Evolutionary conservation across 2,797 vertebrate genomes (phyloP).

Genomic region (Eospalax fontanierii): DNA sequence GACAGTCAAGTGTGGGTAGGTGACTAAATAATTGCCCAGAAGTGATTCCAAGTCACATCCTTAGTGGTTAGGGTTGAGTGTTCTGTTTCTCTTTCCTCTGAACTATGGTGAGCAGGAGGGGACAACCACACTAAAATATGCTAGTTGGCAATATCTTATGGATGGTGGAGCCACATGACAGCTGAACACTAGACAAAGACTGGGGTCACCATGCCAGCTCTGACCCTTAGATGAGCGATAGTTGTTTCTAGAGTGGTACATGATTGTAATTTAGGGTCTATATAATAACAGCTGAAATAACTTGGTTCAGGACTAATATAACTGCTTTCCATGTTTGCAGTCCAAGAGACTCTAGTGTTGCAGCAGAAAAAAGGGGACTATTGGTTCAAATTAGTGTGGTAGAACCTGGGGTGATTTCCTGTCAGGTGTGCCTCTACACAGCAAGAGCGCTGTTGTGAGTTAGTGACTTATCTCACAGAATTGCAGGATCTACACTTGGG

Average conservation of each 20-base stretch:
- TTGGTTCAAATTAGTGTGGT: not conserved
- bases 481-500: not conserved
- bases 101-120: not conserved
- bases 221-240: not conserved
- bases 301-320: not conserved
- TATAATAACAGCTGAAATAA: not conserved
- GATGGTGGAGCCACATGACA: not conserved
- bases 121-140: not conserved
- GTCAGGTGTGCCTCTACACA: conserved; percentile 5
- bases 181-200: not conserved
- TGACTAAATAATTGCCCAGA: conserved; percentile 24
- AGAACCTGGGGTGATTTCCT: not conserved
- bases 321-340: not conserved
- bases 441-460: not conserved
- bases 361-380: not conserved
- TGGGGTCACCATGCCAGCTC: not conserved
- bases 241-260: not conserved
- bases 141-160: not conserved
- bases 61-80: not conserved
- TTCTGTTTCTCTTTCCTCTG: not conserved
- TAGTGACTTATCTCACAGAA: not conserved
- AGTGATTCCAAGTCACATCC: not conserved
- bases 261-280: not conserved
- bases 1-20: not conserved
- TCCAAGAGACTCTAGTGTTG: not conserved